Evolutionary conservation across 1,140 invertebrate species (phyloP), one percentile per base, ranked within the genome.

Genomic region (Coelopa frigida): DNA sequence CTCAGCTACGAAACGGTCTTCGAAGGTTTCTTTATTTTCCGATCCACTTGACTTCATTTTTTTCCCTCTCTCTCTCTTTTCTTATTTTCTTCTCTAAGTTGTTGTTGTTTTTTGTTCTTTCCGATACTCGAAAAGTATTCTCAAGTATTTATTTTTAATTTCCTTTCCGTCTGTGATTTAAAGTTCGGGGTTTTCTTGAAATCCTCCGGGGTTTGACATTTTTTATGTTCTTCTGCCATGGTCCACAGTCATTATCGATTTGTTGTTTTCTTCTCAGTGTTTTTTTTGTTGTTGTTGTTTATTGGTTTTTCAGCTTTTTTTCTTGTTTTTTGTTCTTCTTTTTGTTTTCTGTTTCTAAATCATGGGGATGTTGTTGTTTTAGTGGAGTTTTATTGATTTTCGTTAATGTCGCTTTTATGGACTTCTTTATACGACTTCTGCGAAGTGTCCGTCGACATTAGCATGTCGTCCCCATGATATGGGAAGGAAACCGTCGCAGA

Each of bases 61-160:
- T 37, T 41, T 31, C 35, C 31, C 46, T 49, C 39, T 44, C 27
- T 14, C 45, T 46, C 24, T n/a, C 14, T 43, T 43, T 23, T 43
- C 18, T 43, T 15, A 21, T 23, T 3, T 40, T 40, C 20, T 40
- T 40, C 23, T 23, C 11, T 15, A 12, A 29, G 27, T 41, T 15
- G 12, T 3, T 6, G 11, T 42, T 17, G 35, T 37, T 41, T 29
- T 14, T 31, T 26, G 18, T 42, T 42, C 14, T 12, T 21, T 8
- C 22, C 1, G 14, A 17, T 40, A 20, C 38, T 26, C 20, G 22
- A 11, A 29, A 15, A 11, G 1, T 8, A 24, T 29, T 20, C 32
- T 42, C 40, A 42, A 42, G 40, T 42, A 22, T 42, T 42, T 42
- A 42, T 29, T 42, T 42, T 29, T 42, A 42, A 42, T 42, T 29